Evolutionary conservation across 2,888 invertebrate species (phyloP), one percentile per base, ranked within the genome.

Genomic region (Macaria notata): DNA sequence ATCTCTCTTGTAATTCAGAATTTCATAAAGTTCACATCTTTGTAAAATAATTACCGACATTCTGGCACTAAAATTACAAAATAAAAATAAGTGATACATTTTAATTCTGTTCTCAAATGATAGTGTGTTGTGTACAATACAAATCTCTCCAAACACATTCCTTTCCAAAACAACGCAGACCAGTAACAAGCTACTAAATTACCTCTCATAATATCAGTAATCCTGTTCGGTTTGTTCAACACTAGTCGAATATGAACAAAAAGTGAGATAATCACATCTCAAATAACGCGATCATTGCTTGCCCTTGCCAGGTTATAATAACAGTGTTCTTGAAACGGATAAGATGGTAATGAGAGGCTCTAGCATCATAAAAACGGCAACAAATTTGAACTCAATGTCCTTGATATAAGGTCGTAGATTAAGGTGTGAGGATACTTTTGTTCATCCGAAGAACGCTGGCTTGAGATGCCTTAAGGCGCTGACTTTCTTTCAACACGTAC

Each of bases 401-500:
- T 36, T 29, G 41, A 9, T 9, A 51, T 55, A 59, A 42, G 36
- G 54, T 45, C 45, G 31, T 6, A 9, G 42, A 30, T 51, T 3
- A 8, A 38, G 6, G 9, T n/a, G 3, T 31, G n/a, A 36, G 19
- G 30, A 59, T 51, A 49, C 47, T 50, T 55, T 54, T 31, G 44
- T 59, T 45, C 49, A 78, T 78, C 78, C 76, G 79, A 79, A 74
- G 79, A 76, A 76, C 70, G 77, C 77, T 81, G 81, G 82, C 78
- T 81, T 81, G 81, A 83, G 73, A 79, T 81, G 84, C 88, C 90
- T 80, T 61, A 64, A 75, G 86, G 86, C 81, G 59, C 69, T 75
- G 71, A 61, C 68, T 76, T 76, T 88, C 90, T 90, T 89, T 91
- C 90, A 87, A 88, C 91, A 86, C 88, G 81, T 87, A 81, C 78